Evolutionary conservation across 2,113 vertebrate genomes (phyloP).

Genomic region (Eudyptes chrysolophus): DNA sequence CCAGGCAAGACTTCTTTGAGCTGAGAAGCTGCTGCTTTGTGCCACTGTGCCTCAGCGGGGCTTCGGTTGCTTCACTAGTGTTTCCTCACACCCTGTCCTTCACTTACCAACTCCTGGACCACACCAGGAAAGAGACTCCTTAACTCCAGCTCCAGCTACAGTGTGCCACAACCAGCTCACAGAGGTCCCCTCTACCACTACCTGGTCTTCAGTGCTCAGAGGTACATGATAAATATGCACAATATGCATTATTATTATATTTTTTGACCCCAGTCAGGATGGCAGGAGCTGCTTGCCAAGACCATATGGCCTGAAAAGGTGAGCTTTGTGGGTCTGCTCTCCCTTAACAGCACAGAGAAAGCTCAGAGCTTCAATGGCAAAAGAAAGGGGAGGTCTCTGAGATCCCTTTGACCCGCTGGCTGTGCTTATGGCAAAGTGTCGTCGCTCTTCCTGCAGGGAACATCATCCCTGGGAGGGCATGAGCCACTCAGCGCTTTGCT

Average conservation of each 20-base stretch:
- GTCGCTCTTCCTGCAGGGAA: not conserved
- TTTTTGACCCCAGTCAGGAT: not conserved
- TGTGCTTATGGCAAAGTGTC: not conserved
- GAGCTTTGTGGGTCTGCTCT: not conserved
- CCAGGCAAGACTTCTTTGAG: not conserved
- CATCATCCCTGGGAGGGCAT: rapidly evolving
- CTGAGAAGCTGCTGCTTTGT: not conserved
- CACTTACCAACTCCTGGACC: not conserved
- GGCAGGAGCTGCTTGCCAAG: not conserved
- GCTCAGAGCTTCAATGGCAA: not conserved
- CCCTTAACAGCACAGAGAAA: not conserved
- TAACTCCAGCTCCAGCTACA: not conserved
- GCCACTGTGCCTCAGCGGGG: not conserved
- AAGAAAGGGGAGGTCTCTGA: not conserved
- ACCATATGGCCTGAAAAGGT: not conserved
- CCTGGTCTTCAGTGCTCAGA: not conserved
- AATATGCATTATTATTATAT: not conserved
- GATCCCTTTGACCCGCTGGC: not conserved
- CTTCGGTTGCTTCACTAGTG: not conserved
- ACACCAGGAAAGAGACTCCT: not conserved
- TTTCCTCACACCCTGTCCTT: not conserved
- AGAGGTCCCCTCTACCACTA: not conserved
- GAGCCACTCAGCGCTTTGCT: not conserved
- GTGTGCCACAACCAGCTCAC: not conserved
- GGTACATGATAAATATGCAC: not conserved